A percentile compares a stretch with the other conserved stretches of the same genome.
Evolutionary conservation across 2,888 invertebrate genomes (phyloP).

Genomic region (Rotaria socialis): DNA sequence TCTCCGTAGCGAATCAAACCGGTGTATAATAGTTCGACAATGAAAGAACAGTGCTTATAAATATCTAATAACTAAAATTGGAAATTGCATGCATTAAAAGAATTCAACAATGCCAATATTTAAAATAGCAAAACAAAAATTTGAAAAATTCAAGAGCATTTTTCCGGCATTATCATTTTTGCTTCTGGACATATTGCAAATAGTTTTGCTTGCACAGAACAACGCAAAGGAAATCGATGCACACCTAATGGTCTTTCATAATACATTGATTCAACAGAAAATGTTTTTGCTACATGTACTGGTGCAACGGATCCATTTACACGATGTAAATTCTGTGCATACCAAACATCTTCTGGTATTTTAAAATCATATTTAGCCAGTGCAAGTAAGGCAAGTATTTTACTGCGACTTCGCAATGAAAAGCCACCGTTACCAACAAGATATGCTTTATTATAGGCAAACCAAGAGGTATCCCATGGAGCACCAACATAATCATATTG

Average conservation of each 20-base stretch:
- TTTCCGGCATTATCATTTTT: too few relatives aligned
- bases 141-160: too few relatives aligned
- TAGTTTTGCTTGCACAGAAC: background rate
- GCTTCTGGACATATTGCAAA: background rate
- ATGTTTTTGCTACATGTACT: background rate
- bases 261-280: background rate
- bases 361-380: background rate
- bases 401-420: background rate
- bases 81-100: too few relatives aligned
- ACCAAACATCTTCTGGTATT: background rate
- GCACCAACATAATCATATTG: slow-evolving; percentile 8
- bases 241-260: background rate
- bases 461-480: background rate
- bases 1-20: too few relatives aligned
- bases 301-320: background rate
- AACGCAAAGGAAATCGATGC: background rate
- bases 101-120: too few relatives aligned
- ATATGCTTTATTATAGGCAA: background rate
- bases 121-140: too few relatives aligned
- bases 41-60: too few relatives aligned
- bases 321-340: background rate
- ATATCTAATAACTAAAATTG: too few relatives aligned
- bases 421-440: background rate
- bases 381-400: background rate
- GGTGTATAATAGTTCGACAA: too few relatives aligned